Conservation (phyloP, 2,797 vertebrate genomes). For the Cephalopachus bancanus region DNA sequence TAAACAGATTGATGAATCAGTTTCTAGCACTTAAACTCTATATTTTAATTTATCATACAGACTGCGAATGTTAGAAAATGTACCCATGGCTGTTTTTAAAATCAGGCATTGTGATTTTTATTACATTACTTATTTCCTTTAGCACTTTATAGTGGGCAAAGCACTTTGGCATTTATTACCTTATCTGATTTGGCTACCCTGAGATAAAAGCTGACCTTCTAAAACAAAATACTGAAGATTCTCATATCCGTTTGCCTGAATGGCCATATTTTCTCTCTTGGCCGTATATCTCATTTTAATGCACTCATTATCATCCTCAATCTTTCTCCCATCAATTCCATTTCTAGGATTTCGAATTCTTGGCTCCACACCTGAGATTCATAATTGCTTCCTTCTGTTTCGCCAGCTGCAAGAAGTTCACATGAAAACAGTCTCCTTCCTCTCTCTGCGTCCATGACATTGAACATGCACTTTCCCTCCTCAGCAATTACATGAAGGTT, state of each 20-base stretch:
- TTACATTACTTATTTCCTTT: background rate
- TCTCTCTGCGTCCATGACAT: conserved; percentile 60
- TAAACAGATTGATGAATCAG: background rate
- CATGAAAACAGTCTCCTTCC: conserved; percentile 59
- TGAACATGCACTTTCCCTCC: conserved; percentile 62
- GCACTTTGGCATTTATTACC: background rate
- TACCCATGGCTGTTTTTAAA: background rate
- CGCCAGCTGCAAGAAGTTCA: conserved; percentile 59
- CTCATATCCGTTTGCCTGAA: background rate
- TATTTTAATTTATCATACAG: conserved; percentile 44
- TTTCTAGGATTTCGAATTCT: conserved; percentile 56
- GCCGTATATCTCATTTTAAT: background rate
- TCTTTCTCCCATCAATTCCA: background rate
- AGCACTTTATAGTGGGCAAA: background rate
- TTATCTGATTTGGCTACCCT: background rate
- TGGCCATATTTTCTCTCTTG: background rate
- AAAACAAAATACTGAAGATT: background rate
- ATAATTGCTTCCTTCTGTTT: conserved; percentile 78
- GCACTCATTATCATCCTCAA: background rate
- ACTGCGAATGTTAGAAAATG: background rate
- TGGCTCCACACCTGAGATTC: conserved; percentile 70
- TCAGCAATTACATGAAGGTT: conserved; percentile 72
- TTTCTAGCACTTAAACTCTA: background rate
- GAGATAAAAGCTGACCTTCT: background rate
- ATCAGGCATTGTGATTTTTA: background rate